Base-by-base conservation (phyloP, 2,888 invertebrate species). In the Crematogaster levior region DNA sequence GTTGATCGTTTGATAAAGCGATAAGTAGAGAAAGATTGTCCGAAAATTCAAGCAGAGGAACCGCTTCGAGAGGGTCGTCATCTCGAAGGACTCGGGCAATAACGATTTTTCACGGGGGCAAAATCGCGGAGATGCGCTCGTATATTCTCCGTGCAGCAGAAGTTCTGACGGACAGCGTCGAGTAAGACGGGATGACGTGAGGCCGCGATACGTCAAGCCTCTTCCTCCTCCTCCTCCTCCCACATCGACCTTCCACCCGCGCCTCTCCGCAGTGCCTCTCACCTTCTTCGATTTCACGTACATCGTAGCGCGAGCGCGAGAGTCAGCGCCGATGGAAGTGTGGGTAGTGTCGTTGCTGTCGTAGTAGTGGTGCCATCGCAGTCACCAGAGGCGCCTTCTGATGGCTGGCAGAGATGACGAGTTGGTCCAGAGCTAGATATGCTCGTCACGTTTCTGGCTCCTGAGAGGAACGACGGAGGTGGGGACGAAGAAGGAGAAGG, bases 381-480 rank as follows among this genome's bases (percentile, higher is more conserved):
- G 89, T 86, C 89, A 83, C 87, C 89, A 86, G 91, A 90, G 90
- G 90, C 89, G 90, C 86, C 90, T 92, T 87, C 85, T 90, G 91
- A 91, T 90, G 91, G 90, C 88, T 90, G 90, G 86, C 89, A 89
- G 92, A 93, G 92, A 93, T 92, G 93, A 93, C 92, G 93, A 92
- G 91, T 91, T 90, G 91, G 91, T 91, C 92, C 91, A 91, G 90
- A 91, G 90, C 92, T 92, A 92, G 93, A 93, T 93, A 93, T 93
- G 93, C 93, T 92, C 92, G 93, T 94, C 93, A 94, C 94, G 93
- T 93, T 89, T 91, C 91, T 85, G 88, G 90, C 87, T 93, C 90
- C 91, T 91, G 90, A 88, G 90, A 90, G 90, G 85, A 86, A 82
- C 88, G 82, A 80, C 84, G 84, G 82, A 48, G 58, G 70, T 21